Conservation (phyloP, 37 sponge, comb jelly and placozoan genomes). For the Diacarnus erythraeanus region DNA sequence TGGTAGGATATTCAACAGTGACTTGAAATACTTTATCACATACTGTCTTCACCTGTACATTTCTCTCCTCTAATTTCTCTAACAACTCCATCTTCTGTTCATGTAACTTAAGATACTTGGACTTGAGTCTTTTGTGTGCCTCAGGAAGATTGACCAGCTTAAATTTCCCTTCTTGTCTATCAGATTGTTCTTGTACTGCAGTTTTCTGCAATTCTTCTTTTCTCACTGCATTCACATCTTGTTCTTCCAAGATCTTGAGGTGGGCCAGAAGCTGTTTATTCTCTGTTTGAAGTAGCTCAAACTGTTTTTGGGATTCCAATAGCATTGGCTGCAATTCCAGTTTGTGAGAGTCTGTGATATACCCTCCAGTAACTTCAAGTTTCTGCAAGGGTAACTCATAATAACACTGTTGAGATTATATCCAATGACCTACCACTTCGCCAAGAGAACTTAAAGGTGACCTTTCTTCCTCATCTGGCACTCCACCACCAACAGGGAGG, state of each 20-base stretch:
- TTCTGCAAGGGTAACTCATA: neutral
- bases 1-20: neutral
- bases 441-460: neutral
- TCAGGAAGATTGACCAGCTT: no score
- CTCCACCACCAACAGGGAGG: no score
- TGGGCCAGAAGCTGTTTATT: neutral
- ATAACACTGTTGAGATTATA: no score
- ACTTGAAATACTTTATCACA: neutral
- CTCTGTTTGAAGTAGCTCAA: neutral
- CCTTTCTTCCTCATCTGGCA: neutral
- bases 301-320: neutral
- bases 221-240: no score
- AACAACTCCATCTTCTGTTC: neutral
- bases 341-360: neutral
- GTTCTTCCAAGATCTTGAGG: neutral
- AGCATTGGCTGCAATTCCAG: neutral
- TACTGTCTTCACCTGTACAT: neutral
- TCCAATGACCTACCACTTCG: neutral
- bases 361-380: neutral
- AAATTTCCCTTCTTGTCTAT: neutral
- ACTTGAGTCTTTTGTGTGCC: neutral
- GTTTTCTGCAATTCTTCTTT: neutral
- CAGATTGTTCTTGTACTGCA: neutral
- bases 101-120: neutral
- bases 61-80: neutral